Evolutionary conservation across 2,797 vertebrate genomes (phyloP).

Genomic region (Falco concolor): DNA sequence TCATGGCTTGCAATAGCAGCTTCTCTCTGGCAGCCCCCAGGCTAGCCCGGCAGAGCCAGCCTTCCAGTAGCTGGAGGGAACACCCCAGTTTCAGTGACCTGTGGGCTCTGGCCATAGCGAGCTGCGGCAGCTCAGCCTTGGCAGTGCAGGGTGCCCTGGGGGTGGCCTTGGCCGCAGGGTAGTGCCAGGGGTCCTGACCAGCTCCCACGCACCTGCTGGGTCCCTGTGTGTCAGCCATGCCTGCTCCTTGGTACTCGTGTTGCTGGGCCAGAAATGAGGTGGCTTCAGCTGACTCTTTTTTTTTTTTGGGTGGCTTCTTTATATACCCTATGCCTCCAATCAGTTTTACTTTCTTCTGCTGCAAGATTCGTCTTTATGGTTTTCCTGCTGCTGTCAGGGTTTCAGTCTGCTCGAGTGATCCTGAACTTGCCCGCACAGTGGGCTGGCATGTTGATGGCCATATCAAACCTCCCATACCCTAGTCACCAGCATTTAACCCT

Average conservation of each 20-base stretch:
- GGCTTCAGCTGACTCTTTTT: not conserved
- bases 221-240: no score
- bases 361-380: not conserved
- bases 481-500: not conserved
- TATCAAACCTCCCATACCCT: not conserved
- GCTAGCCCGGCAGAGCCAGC: not conserved
- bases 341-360: not conserved
- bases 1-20: not conserved
- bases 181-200: not conserved
- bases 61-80: not conserved
- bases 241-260: not conserved
- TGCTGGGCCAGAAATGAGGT: not conserved
- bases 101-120: not conserved
- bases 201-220: accelerated
- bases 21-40: not conserved
- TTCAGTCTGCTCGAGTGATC: not conserved
- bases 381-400: not conserved
- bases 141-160: not conserved
- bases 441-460: not conserved
- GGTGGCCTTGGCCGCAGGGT: not conserved
- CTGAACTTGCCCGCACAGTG: not conserved
- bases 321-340: not conserved
- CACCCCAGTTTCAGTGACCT: accelerated
- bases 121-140: not conserved
- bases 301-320: not conserved